Base-by-base conservation (phyloP, 2,888 invertebrate genomes). In the Drosophila aldrichi region DNA sequence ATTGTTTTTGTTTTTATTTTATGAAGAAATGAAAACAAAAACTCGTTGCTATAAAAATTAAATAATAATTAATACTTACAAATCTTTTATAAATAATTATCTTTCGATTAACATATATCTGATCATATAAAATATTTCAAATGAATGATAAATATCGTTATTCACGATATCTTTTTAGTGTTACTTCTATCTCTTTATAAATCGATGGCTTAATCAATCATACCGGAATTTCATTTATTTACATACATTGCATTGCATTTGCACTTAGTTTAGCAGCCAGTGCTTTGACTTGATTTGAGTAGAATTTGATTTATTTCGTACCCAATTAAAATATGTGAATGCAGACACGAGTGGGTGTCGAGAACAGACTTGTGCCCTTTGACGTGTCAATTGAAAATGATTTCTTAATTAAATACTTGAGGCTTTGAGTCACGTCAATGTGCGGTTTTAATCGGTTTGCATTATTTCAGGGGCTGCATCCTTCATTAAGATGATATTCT, bases 321-420 rank as follows among this genome's bases (percentile, higher is more conserved):
- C 10, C 36, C 56, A 60, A 22, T 41, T 41, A 20, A 20, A 34
- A 51, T 34, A 20, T 4, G 34, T 32, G 48, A 48, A 7, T 48
- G n/a, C 29, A 48, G 29, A 12, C 32, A 18, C n/a, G 12, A 22
- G 3, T 14, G 22, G 16, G 22, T 44, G 44, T 3, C 44, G 44
- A 22, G 44, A 44, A n/a, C 14, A 55, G 55, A 7, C 8, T 41
- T 49, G 25, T 10, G 1, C 18, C 16, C 25, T 18, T 18, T 18
- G 22, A 46, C 52, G 57, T 61, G 25, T 41, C 59, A 41, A 40
- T 44, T 54, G 56, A 55, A 40, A 70, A 69, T 56, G 49, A 81
- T 80, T 72, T 81, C 52, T 69, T 87, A 84, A 87, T 81, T 84
- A 79, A 82, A 82, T 75, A 58, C 38, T 62, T 57, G 32, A 18